phyloP scores from a whole-genome alignment of 2,888 invertebrate genomes.

The Globia sparganii region DNA sequence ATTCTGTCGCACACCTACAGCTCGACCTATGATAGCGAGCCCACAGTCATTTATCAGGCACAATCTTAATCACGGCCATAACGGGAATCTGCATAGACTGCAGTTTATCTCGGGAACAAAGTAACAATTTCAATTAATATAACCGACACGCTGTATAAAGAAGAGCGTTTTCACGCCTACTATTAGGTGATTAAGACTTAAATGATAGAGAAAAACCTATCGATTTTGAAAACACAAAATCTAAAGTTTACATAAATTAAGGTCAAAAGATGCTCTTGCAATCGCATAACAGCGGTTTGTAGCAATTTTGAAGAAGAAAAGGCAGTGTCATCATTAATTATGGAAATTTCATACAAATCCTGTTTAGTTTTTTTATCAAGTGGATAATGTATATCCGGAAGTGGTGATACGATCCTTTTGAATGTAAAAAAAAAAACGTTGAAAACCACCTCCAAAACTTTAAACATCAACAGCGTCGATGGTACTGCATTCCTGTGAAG shows the following conservation, averaged over 20 bases:
- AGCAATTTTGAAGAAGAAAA: background rate
- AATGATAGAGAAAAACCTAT: background rate
- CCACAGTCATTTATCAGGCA: constrained; percentile 55
- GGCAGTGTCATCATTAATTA: background rate
- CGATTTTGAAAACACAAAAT: background rate
- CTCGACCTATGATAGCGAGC: constrained; percentile 53
- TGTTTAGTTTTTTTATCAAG: background rate
- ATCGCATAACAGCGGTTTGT: background rate
- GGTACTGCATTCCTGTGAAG: constrained; percentile 70
- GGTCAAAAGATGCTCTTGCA: background rate
- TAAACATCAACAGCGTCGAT: constrained; percentile 36
- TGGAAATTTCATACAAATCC: background rate
- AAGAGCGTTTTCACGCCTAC: constrained; percentile 16
- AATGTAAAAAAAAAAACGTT: background rate
- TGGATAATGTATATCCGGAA: background rate
- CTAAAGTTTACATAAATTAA: background rate
- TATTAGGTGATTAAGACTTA: background rate
- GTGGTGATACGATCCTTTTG: background rate
- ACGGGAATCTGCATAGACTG: constrained; percentile 59
- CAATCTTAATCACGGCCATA: constrained; percentile 58
- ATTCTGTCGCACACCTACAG: constrained; percentile 58
- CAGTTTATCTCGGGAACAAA: constrained; percentile 53
- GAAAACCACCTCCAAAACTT: constrained; percentile 50
- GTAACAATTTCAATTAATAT: constrained; percentile 59
- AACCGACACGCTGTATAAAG: constrained; percentile 15